A percentile compares a stretch with the other conserved stretches of the same genome.
Evolutionary conservation across 1,140 invertebrate genomes (phyloP).

Genomic region (Eubasilissa regina): DNA sequence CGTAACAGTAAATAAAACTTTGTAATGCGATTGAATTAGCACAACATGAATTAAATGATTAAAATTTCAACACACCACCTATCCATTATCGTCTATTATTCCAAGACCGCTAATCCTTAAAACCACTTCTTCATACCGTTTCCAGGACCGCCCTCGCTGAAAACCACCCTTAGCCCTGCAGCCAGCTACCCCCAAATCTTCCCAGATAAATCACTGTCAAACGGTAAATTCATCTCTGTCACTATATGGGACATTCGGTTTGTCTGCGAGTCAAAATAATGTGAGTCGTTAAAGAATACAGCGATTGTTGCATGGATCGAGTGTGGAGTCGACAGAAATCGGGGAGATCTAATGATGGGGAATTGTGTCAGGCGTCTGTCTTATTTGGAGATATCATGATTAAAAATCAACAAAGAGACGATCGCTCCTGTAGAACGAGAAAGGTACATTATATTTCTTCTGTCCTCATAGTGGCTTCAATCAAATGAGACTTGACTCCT

Average conservation of each 20-base stretch:
- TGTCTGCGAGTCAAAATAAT: conserved; percentile 58
- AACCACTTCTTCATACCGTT: conserved; percentile 5
- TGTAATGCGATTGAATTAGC: too few species aligned
- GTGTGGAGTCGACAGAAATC: background rate
- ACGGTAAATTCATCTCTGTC: conserved; percentile 57
- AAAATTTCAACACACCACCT: background rate
- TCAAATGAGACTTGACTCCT: too few species aligned
- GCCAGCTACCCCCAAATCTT: conserved; percentile 50
- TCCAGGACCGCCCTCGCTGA: conserved; percentile 21
- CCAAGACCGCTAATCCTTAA: conserved; percentile 5
- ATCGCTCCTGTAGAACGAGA: too few species aligned
- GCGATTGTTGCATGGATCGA: conserved; percentile 5
- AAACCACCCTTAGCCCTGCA: background rate
- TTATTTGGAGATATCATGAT: too few species aligned
- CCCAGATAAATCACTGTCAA: conserved; percentile 59
- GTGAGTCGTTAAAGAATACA: conserved; percentile 19
- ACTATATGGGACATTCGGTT: conserved; percentile 59
- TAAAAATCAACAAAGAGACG: too few species aligned
- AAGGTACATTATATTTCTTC: too few species aligned
- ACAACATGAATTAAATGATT: too few species aligned
- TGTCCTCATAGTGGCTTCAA: too few species aligned
- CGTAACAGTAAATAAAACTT: too few species aligned
- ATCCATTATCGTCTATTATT: conserved; percentile 31
- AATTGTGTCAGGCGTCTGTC: background rate
- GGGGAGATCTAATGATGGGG: background rate